Evolutionary conservation across 53 echinoderm and acorn worm species (phyloP), one percentile per base, ranked within the genome.

Genomic region (Pentamera pediparva): DNA sequence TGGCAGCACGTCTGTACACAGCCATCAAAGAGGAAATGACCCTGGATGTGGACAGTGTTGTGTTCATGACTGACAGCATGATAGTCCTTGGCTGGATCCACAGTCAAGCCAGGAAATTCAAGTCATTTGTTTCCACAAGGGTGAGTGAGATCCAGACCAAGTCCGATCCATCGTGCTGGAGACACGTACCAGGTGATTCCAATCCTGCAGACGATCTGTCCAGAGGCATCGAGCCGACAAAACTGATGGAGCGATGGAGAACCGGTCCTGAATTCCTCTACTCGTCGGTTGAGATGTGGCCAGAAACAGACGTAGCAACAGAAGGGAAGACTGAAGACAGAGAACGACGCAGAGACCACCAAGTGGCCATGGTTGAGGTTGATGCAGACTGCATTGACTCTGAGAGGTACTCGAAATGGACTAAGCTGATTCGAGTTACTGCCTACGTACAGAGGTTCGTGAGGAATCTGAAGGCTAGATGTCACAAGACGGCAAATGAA

Each of bases 21-120:
- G 55, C 75, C 18, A 62, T 73, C 20, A 65, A 15, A 18, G 55
- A 35, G n/a, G 79, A 79, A 37, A 64, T 35, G 30, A 55, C 56
- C 18, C 22, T 81, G 19, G 51, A 76, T 25, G 10, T 70, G 12
- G 38, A 41, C 1, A 58, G 71, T 8, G 70, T 60, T 28, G 51
- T 87, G 25, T 79, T 78, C 65, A 55, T 87, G 49, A 62, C 87
- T 12, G 87, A 87, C 59, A 87, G 73, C 57, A 82, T 41, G 65
- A 77, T 86, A 21, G 22, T 58, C 28, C 45, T 78, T 13, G 52
- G 75, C 6, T 70, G 86, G 78, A 78, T 86, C 35, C 56, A 61
- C 24, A 74, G 81, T n/a, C 43, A 48, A 34, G 62, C 78, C 4
- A 62, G 65, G 45, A 45, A 26, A 31, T 87, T 65, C 64, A 87